Base-by-base conservation (phyloP, 2,113 vertebrate genomes). In the Centropristis striata region DNA sequence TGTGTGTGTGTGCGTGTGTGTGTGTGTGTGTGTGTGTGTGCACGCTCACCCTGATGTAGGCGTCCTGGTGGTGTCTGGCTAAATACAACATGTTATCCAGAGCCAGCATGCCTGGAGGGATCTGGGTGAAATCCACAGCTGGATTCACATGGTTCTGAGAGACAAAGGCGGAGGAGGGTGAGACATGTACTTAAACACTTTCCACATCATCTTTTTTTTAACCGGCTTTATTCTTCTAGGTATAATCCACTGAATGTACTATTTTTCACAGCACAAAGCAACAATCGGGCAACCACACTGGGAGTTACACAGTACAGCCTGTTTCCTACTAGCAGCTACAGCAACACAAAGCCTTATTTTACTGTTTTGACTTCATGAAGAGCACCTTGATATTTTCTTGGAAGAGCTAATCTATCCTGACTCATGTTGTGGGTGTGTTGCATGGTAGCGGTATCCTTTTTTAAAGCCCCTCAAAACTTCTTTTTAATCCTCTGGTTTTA, bases 41-140 rank as follows among this genome's bases (percentile, higher is more conserved):
- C 20, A 59, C 46, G 36, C 96, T 97, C 93, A 99, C 98, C 95
- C 98, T 94, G 89, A 99, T 96, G 75, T 99, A 99, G 36, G 97
- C 96, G 53, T 99, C 98, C 87, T 99, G 98, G 59, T 99, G 97
- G 81, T 99, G 96, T 75, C 96, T 97, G 76, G 98, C 98, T 0
- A 99, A 99, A 90, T 99, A 99, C 28, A 99, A 90, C 98, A 99
- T 99, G 87, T 99, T 98, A 93, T 99, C 98, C 0, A 99, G 95
- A 71, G 98, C 98, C 61, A 99, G 80, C 98, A 99, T 99, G 77
- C 98, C 98, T 2, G 98, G 98, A 90, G 98, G 98, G 8, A 98
- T 99, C 95, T 98, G 98, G 0, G 97, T 99, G 78, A 99, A 99
- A 93, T 99, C 98, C 96, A 99, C 95, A 3, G 98, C 98, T 12